A percentile compares a stretch with the other conserved stretches of the same genome.
phyloP scores from a whole-genome alignment of 2,797 vertebrate species.

The Xiphorhynchus erythropygius region DNA sequence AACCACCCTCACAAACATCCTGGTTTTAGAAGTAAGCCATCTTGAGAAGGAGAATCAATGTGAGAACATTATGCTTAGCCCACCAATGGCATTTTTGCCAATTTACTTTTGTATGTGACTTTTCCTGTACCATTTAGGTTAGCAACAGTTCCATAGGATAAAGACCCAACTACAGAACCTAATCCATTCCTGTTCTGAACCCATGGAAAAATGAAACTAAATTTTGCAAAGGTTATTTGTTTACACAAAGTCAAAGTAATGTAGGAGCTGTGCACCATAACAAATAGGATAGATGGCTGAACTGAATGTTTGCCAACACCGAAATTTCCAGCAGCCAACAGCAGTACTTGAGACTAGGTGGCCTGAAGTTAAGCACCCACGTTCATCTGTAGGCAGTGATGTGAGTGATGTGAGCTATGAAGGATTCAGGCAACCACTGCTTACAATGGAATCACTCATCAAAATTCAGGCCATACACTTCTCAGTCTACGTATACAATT shows the following conservation, averaged over 20 bases:
- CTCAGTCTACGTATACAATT: background rate
- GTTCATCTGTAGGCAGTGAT: background rate
- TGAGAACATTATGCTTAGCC: background rate
- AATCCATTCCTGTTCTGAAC: background rate
- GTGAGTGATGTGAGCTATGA: background rate
- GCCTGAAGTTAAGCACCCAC: background rate
- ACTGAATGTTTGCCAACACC: background rate
- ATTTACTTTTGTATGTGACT: background rate
- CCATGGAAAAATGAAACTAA: background rate
- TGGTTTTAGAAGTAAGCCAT: background rate
- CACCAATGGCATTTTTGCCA: background rate
- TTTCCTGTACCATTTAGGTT: background rate
- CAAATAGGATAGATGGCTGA: background rate
- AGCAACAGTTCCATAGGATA: background rate
- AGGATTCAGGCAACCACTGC: background rate
- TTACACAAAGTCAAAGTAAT: background rate
- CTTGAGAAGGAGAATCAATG: background rate
- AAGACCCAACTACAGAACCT: background rate
- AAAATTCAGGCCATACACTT: background rate
- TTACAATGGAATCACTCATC: background rate
- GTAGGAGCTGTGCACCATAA: background rate
- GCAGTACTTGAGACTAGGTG: background rate
- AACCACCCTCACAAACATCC: background rate
- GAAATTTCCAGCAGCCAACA: background rate
- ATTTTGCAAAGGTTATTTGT: background rate